phyloP scores from a whole-genome alignment of 64 coral and sea anemone species.

The Actinia equina region DNA sequence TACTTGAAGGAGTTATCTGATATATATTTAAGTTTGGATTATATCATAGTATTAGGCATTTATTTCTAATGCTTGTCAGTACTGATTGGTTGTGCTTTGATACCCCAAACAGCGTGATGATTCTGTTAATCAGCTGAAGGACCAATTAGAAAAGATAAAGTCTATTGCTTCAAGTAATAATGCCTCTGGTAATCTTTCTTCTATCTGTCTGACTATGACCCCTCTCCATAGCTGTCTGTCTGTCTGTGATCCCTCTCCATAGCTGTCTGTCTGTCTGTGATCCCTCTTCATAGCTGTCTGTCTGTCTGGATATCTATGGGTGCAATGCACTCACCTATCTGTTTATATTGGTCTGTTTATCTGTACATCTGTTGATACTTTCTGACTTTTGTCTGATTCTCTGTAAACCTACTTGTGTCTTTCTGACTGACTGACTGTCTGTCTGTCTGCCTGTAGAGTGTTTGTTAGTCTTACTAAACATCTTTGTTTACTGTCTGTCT shows the following conservation, averaged over 20 bases:
- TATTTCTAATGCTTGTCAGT: neutral
- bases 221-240: neutral
- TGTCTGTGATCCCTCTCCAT: neutral
- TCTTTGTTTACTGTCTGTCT: neutral
- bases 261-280: neutral
- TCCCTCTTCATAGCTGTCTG: neutral
- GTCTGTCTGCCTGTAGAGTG: neutral
- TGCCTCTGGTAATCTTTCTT: neutral
- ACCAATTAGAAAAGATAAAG: conserved; percentile 56
- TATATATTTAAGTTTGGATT: too few species aligned
- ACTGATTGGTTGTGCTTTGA: conserved; percentile 18
- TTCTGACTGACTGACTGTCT: neutral
- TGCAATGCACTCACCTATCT: too few species aligned
- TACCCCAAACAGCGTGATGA: conserved; percentile 47
- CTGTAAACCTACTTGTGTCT: neutral
- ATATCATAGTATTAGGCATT: neutral
- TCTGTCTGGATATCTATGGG: neutral
- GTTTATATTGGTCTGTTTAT: too few species aligned
- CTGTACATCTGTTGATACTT: too few species aligned
- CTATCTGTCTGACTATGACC: neutral
- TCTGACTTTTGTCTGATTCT: too few species aligned
- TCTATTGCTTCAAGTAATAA: conserved; percentile 29
- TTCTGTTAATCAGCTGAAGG: conserved; percentile 47
- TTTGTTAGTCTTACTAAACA: neutral
- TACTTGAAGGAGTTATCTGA: too few species aligned